Base-by-base conservation (phyloP, 2,113 vertebrate genomes). In the Bos indicus region DNA sequence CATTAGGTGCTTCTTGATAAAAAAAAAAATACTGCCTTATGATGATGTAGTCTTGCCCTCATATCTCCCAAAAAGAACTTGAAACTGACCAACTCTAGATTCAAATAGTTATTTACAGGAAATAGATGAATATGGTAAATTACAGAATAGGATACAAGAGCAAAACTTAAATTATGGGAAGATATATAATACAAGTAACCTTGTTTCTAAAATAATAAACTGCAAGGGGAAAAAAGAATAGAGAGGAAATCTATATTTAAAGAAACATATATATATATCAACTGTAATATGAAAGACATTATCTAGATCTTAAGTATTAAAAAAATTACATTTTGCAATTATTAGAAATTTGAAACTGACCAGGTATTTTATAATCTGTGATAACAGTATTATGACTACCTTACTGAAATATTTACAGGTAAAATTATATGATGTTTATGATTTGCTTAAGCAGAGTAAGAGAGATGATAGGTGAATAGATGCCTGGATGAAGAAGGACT, bases 311-410 rank as follows among this genome's bases (percentile, higher is more conserved):
- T 80, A 30, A 91, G 67, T 91, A 92, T 96, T 14, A 43, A 86
- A 88, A 83, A 78, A 60, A 21, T 9, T 46, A 6, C 7, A 83
- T 67, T 90, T 90, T 97, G 6, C 25, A 90, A 92, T 40, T 88
- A 89, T 88, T 86, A 93, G 74, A 93, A 91, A 93, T 89, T 54
- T 71, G 46, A 94, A 94, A 90, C 25, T 78, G 77, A 80, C 26
- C 51, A 88, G 52, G 36, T 88, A 93, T 74, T 91, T 95, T 48
- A 91, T 90, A 64, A 84, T 91, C 17, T 85, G 80, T 84, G n/a
- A 92, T 88, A 78, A 92, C 15, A 12, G 67, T 78, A 59, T 59
- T 83, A 8, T 92, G 25, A 9, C 51, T 71, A 71, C 67, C 19
- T 77, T 14, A 46, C 26, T 90, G 4, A 95, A 80, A 64, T 90